Conservation (phyloP, 2,797 vertebrate species). For the Nasua narica region DNA sequence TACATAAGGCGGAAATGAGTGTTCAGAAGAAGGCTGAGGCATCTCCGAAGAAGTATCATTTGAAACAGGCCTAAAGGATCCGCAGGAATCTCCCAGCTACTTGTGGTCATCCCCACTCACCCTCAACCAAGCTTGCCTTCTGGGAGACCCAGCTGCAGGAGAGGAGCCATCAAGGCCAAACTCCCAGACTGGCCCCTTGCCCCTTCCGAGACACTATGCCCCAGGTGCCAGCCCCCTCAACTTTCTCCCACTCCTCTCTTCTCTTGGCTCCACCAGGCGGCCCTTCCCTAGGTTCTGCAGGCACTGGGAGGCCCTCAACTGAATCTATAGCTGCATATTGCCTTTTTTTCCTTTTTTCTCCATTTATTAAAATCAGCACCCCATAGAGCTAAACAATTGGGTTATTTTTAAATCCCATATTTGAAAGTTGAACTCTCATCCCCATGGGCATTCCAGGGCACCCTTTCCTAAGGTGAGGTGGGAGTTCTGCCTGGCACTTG, state of each 20-base stretch:
- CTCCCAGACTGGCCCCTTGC: not conserved
- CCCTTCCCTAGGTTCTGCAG: not conserved
- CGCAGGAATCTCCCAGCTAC: not conserved
- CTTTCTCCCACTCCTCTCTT: not conserved
- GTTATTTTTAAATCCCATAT: conserved; percentile 57
- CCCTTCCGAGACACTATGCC: not conserved
- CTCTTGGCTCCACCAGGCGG: not conserved
- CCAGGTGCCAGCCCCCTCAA: rapidly evolving
- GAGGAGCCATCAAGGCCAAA: not conserved
- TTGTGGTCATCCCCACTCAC: not conserved
- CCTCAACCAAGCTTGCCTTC: not conserved
- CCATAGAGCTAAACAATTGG: conserved; percentile 16
- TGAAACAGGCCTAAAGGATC: not conserved
- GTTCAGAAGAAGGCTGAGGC: not conserved
- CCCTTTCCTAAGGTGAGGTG: not conserved
- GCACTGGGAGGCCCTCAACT: not conserved
- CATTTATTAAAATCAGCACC: conserved; percentile 59
- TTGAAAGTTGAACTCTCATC: conserved; percentile 57
- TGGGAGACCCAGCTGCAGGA: not conserved
- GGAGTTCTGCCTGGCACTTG: not conserved
- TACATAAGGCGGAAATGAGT: not conserved
- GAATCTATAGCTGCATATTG: not conserved
- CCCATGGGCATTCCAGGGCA: not conserved
- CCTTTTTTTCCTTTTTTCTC: not conserved
- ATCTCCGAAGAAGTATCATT: not conserved